Percentiles rank a stretch among this genome's conserved stretches.
Evolutionary conservation across 2,113 vertebrate species (phyloP).

Genomic region (Spilogale gracilis): DNA sequence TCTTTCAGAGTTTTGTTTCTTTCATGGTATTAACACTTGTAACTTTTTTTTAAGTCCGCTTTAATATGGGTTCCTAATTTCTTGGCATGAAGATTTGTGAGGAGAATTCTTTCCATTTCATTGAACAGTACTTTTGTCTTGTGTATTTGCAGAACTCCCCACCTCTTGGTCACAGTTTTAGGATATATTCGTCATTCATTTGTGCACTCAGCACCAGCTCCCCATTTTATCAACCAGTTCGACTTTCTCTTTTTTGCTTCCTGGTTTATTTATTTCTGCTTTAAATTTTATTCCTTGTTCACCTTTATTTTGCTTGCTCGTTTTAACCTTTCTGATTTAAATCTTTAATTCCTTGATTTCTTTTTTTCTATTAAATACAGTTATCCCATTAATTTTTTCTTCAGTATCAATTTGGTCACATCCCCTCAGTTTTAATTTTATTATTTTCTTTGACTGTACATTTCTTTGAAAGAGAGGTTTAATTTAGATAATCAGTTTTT

Average conservation of each 20-base stretch:
- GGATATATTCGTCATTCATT: not conserved
- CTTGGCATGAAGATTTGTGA: not conserved
- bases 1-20: slow-evolving; percentile 2
- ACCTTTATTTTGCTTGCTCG: slow-evolving; percentile 22
- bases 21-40: not conserved
- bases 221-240: not conserved
- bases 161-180: not conserved
- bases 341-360: slow-evolving; percentile 30
- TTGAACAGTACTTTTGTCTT: not conserved
- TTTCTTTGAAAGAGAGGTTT: slow-evolving; percentile 34
- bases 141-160: not conserved
- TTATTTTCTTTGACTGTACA: not conserved
- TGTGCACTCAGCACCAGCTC: not conserved
- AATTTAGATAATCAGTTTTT: not conserved
- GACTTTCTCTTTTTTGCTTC: not conserved
- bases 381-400: not conserved
- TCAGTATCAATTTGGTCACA: not conserved
- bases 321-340: slow-evolving; percentile 32
- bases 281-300: not conserved
- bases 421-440: not conserved
- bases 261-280: not conserved
- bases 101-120: not conserved
- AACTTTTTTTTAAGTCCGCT: not conserved
- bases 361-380: not conserved
- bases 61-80: not conserved